These are phyloP conservation scores for Phymatocera aterrima DNA, from an alignment of 2,888 invertebrate genomes.

Conservation along the genomic window DNA sequence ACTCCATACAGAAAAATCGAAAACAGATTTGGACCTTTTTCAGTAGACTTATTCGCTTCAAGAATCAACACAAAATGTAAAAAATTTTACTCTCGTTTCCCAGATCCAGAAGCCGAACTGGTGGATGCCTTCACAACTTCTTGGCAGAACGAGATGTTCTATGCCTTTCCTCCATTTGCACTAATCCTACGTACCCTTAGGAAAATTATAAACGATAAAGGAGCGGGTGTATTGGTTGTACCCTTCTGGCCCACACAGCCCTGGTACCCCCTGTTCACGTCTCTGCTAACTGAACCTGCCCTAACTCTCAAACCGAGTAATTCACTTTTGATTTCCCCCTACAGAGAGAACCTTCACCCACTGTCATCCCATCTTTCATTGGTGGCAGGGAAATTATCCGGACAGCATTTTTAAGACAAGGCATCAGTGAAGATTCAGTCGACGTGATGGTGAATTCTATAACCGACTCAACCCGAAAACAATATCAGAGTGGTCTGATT, in stretches of 20 bases:
- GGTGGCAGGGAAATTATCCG: constrained; percentile 42
- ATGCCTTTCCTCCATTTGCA: constrained; percentile 51
- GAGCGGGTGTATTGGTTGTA: constrained; percentile 48
- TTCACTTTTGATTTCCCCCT: not conserved
- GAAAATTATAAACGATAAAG: constrained; percentile 50
- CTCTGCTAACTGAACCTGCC: constrained; percentile 40
- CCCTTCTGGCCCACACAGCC: constrained; percentile 49
- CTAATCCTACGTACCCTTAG: constrained; percentile 45
- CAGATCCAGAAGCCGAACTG: constrained; percentile 49
- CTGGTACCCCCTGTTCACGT: constrained; percentile 52
- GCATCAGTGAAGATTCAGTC: constrained; percentile 44
- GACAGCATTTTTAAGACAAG: constrained; percentile 50
- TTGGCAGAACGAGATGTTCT: constrained; percentile 48
- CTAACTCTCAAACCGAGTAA: not conserved
- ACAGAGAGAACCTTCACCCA: constrained; percentile 38
- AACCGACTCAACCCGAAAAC: constrained; percentile 51
- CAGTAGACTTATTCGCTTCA: constrained; percentile 52
- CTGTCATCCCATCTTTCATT: constrained; percentile 38
- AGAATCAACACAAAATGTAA: constrained; percentile 50
- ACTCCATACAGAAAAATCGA: constrained; percentile 41
- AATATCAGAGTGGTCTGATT: constrained; percentile 52
- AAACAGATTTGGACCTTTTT: constrained; percentile 43
- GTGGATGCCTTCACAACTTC: constrained; percentile 51
- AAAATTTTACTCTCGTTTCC: constrained; percentile 47
- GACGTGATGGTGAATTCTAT: constrained; percentile 50